A percentile compares a stretch with the other conserved stretches of the same genome.
Evolutionary conservation across 2,113 vertebrate species (phyloP).

Genomic region (Haliaeetus leucogaster): DNA sequence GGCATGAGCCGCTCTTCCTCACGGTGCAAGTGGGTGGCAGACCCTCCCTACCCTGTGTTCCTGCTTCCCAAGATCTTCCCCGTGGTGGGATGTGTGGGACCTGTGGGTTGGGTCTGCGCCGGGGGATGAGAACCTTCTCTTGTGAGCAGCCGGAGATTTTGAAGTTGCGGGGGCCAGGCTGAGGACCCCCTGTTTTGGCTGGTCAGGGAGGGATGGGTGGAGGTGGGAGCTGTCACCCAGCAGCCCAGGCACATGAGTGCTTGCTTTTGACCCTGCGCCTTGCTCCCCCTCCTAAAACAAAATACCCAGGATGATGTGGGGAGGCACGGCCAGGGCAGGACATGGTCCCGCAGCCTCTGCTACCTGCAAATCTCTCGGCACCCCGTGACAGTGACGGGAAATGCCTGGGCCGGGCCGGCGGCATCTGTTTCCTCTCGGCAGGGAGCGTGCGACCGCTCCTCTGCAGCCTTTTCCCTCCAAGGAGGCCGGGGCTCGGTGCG

Average conservation of each 20-base stretch:
- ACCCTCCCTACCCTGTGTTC: background rate
- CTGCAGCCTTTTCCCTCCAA: background rate
- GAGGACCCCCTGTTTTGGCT: background rate
- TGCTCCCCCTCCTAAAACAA: background rate
- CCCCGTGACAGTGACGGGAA: background rate
- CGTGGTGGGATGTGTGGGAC: fast-evolving
- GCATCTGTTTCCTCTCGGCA: background rate
- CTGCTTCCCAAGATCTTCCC: background rate
- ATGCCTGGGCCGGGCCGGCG: background rate
- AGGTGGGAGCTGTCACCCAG: background rate
- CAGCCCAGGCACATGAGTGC: background rate
- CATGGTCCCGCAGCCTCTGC: background rate
- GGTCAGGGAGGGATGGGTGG: fast-evolving
- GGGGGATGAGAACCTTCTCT: background rate
- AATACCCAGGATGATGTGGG: background rate
- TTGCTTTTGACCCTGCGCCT: fast-evolving
- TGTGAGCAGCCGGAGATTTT: background rate
- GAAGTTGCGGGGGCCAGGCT: background rate
- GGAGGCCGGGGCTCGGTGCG: fast-evolving
- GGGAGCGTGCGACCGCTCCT: background rate
- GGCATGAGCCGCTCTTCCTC: fast-evolving
- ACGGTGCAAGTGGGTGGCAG: fast-evolving
- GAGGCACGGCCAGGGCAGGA: background rate
- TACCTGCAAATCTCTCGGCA: background rate
- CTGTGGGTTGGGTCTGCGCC: background rate